Evolutionary conservation across 2,797 vertebrate species (phyloP).

Genomic region (Falco rusticolus): DNA sequence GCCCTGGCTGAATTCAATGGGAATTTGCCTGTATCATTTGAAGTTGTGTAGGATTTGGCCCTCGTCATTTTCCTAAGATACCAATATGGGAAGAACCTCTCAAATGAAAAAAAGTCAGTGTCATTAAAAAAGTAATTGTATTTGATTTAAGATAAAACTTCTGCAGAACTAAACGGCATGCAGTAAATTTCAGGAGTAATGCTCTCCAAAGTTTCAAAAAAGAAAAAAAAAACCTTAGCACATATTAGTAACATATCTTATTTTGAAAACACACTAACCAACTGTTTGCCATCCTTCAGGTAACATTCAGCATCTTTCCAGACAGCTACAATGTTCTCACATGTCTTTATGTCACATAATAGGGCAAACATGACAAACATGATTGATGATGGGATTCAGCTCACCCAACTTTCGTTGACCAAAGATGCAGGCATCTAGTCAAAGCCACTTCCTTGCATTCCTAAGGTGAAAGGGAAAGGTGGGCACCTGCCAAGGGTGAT

Average conservation of each 20-base stretch:
- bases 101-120: neutral
- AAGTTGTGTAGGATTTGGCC: neutral
- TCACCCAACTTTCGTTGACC: neutral
- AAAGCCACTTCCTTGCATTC: neutral
- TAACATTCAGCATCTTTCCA: neutral
- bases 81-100: neutral
- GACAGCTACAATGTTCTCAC: neutral
- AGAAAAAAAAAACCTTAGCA: neutral
- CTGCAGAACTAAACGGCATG: neutral
- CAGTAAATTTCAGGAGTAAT: neutral
- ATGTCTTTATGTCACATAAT: neutral
- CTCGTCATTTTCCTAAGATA: neutral
- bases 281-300: neutral
- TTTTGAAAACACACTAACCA: neutral
- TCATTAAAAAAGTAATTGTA: neutral
- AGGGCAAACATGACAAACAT: neutral
- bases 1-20: neutral
- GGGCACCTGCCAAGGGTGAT: neutral
- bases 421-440: neutral
- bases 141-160: neutral
- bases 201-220: neutral
- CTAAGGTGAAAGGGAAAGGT: neutral
- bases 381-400: neutral
- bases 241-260: rapidly evolving
- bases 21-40: neutral